Conservation (phyloP, 2,113 vertebrate species). For the Sebastes fasciatus region DNA sequence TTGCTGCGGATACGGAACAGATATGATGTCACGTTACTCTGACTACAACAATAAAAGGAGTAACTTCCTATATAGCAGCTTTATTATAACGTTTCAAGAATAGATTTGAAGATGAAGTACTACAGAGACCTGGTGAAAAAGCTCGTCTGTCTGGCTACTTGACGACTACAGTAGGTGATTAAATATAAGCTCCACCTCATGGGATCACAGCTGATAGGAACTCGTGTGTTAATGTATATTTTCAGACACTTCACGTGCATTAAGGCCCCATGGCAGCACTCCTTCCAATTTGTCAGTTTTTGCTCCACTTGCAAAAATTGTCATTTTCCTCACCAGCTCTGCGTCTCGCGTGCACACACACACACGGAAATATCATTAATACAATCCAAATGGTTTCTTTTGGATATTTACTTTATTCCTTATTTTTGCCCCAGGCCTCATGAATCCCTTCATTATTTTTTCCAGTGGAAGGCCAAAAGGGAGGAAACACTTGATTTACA, state of each 20-base stretch:
- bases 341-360: neutral
- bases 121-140: neutral
- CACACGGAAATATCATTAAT: conserved; percentile 65
- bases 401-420: conserved; percentile 64
- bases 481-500: conserved; percentile 75
- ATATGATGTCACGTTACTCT: too few relatives aligned
- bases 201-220: neutral
- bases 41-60: too few relatives aligned
- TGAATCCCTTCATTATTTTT: conserved; percentile 67
- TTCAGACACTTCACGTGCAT: neutral
- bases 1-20: too few relatives aligned
- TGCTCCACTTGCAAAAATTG: conserved; percentile 41
- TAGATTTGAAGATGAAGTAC: neutral
- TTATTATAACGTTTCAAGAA: neutral
- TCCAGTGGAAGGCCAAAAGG: conserved; percentile 47
- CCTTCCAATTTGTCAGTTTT: conserved; percentile 29
- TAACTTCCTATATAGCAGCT: neutral
- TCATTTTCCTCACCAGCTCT: conserved; percentile 42
- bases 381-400: conserved; percentile 69
- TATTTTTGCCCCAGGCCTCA: conserved; percentile 63
- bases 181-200: neutral
- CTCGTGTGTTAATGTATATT: neutral
- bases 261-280: neutral
- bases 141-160: neutral
- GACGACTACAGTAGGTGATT: neutral